These are phyloP conservation scores for Cololabis saira DNA, from an alignment of 2,113 vertebrate genomes.

Conservation along the genomic window DNA sequence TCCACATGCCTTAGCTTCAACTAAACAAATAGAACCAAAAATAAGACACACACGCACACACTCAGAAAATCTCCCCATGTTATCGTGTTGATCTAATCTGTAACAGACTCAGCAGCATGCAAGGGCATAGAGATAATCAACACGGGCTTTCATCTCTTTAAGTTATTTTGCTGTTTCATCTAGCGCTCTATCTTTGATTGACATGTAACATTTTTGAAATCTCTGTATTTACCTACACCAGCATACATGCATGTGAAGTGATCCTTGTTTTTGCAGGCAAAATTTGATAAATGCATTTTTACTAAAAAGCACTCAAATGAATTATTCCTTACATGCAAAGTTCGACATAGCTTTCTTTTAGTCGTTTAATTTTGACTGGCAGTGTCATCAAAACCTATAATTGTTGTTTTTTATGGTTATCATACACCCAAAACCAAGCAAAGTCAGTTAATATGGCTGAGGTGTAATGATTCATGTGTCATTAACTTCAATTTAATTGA, in stretches of 20 bases:
- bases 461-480: not conserved
- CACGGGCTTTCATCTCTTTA: not conserved
- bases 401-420: not conserved
- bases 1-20: slow-evolving; percentile 1
- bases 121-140: slow-evolving; percentile 16
- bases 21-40: slow-evolving; percentile 13
- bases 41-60: not conserved
- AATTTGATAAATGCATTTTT: too few species aligned
- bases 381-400: not conserved
- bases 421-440: not conserved
- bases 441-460: slow-evolving; percentile 3
- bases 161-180: not conserved
- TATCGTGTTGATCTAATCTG: slow-evolving; percentile 29
- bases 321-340: too few species aligned
- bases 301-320: too few species aligned
- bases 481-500: slow-evolving; percentile 4
- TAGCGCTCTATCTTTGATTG: slow-evolving; percentile 2
- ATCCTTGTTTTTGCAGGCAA: too few species aligned
- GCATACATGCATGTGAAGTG: too few species aligned
- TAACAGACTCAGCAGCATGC: slow-evolving; percentile 9
- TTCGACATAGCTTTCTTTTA: too few species aligned
- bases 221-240: too few species aligned
- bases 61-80: slow-evolving; percentile 8
- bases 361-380: too few species aligned
- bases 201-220: not conserved